Base-by-base conservation (phyloP, 2,888 invertebrate genomes). In the Tenthredo distinguenda region DNA sequence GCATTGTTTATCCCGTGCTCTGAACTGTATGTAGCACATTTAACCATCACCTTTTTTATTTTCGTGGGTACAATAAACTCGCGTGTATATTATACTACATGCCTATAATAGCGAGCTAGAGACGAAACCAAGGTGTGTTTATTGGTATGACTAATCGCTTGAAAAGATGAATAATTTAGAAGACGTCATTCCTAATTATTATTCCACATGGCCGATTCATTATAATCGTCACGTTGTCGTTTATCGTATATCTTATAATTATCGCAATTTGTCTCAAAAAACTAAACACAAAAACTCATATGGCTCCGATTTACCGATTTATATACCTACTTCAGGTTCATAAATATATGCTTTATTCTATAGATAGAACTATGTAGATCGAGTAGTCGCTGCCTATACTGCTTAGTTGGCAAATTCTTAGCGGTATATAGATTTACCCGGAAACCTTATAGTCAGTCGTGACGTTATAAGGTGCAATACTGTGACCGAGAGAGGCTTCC, bases 401-500 rank as follows among this genome's bases (percentile, higher is more conserved):
- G 81, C 81, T 81, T 81, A 34, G 43, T 81, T 62, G 40, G 65
- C 40, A 81, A 81, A 62, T 62, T 81, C 40, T 62, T 47, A 9
- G 12, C 55, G 81, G 43, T 58, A 18, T 74, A 83, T 58, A 83
- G 47, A 83, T 83, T 83, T 58, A 47, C 62, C 26, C 50, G 68
- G 83, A 83, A 83, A 71, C 83, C 83, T 71, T 83, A 81, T 21
- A 21, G 83, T 26, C 18, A 55, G 74, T 81, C 47, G 47, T 40
- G 58, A 68, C 34, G 83, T 31, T 68, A 82, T 62, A 50, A 15
- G 18, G 12, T 81, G 81, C 81, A 65, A 81, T 81, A 81, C 81
- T 37, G 43, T 65, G 81, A 71, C 83, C 68, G 34, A 34, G 62
- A 71, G n/a, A 68, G 83, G 83, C 83, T 83, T 81, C 81, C 62